These are phyloP conservation scores for Chloebia gouldiae DNA, from an alignment of 2,113 vertebrate species.

Conservation along the genomic window DNA sequence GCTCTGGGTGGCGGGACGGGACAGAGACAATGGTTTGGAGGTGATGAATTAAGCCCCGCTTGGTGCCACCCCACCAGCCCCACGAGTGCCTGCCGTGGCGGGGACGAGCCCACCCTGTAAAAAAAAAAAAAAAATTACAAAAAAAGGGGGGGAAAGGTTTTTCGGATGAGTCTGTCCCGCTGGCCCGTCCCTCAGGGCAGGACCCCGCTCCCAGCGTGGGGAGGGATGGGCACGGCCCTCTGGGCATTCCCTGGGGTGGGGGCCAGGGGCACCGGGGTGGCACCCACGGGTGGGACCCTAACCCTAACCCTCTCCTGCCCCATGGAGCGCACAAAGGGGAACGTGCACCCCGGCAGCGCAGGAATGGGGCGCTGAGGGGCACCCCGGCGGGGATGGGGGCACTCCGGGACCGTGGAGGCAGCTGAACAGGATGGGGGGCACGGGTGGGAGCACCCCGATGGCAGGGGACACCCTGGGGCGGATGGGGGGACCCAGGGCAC, in stretches of 20 bases:
- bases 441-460: too few species aligned
- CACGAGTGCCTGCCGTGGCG: rapidly evolving
- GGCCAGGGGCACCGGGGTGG: neutral
- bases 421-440: neutral
- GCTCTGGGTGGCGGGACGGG: neutral
- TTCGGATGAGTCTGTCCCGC: neutral
- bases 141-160: rapidly evolving
- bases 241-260: neutral
- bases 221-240: neutral
- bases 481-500: too few species aligned
- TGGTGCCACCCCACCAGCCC: neutral
- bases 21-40: neutral
- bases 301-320: neutral
- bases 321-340: neutral
- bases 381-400: too few species aligned
- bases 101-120: rapidly evolving
- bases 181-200: neutral
- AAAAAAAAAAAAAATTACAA: neutral
- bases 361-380: neutral
- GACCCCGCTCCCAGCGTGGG: neutral
- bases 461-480: neutral
- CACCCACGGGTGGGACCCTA: rapidly evolving
- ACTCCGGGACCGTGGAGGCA: neutral
- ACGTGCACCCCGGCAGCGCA: too few species aligned
- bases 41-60: neutral